Base-by-base conservation (phyloP, 2,797 vertebrate species). In the Carcharodon carcharias region DNA sequence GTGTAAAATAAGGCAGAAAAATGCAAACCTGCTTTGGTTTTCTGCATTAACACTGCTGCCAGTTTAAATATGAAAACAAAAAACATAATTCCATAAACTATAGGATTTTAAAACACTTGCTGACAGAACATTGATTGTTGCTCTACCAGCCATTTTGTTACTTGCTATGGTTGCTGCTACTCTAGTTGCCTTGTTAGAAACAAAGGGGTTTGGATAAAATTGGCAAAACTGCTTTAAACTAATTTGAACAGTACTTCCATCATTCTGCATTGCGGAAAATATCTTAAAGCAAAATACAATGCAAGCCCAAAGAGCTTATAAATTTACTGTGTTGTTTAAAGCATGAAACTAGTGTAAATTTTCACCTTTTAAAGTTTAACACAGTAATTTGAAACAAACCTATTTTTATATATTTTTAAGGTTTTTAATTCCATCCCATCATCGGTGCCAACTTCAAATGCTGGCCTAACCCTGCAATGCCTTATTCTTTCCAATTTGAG, bases 1-100 rank as follows among this genome's bases (percentile, higher is more conserved):
- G 61, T 92, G 89, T 65, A 92, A 92, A 61, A 92, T 61, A 65
- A 93, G n/a, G 61, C 91, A 65, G 18, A 93, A 93, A 92, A 93
- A 93, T 45, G 63, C 61, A 40, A 45, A 40, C 67, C 91, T 40
- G 35, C 35, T 67, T 93, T 67, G 6, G 18, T 93, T 93, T 45
- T 93, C n/a, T 26, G 40, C 61, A 26, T 21, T n/a, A 65, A 0
- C 35, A 23, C 16, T 3, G 0, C 4, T 93, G 91, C 91, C n/a
- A 93, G 61, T 67, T 93, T 67, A 31, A 65, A 93, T 45, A 67
- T n/a, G 16, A 58, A 92, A 63, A 65, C 91, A 67, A n/a, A 45
- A 65, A 93, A 65, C 58, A 93, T 45, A 93, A 93, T 65, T 93
- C 91, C 61, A 23, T 63, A 21, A 40, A 93, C n/a, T 40, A 2